Percentiles rank a stretch among this genome's conserved stretches.
These are phyloP conservation scores for Neodiprion lecontei DNA, from an alignment of 1,140 invertebrate species.

Conservation along the genomic window DNA sequence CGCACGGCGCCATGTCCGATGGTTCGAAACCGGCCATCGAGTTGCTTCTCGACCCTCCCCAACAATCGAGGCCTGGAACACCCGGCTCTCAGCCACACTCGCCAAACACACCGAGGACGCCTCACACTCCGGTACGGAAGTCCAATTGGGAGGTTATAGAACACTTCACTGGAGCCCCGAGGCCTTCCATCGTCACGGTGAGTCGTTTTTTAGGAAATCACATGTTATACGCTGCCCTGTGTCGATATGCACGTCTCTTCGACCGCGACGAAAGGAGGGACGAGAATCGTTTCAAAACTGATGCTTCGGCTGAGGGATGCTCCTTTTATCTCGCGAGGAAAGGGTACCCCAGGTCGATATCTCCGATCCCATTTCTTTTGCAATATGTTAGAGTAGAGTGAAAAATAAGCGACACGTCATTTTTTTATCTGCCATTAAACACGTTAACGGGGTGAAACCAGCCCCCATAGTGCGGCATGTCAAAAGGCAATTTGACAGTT, in stretches of 20 bases:
- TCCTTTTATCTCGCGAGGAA: background rate
- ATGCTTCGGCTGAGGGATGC: background rate
- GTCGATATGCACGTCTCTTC: background rate
- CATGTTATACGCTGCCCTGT: background rate
- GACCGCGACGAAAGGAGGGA: background rate
- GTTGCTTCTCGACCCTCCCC: conserved; percentile 46
- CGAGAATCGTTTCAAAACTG: too few relatives aligned
- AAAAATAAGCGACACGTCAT: too few relatives aligned
- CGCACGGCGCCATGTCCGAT: conserved; percentile 37
- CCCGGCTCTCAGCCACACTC: conserved; percentile 54
- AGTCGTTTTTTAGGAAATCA: conserved; percentile 16
- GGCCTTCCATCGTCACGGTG: conserved; percentile 54
- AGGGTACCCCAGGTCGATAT: too few relatives aligned
- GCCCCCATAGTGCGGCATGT: too few relatives aligned
- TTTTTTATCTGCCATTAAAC: background rate
- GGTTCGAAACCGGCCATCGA: conserved; percentile 42
- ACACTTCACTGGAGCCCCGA: conserved; percentile 71
- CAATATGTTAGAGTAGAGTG: too few relatives aligned
- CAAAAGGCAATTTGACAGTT: too few relatives aligned
- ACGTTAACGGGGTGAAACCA: background rate
- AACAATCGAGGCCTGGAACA: conserved; percentile 51
- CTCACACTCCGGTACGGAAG: conserved; percentile 71
- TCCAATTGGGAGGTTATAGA: conserved; percentile 90
- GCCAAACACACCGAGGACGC: conserved; percentile 50
- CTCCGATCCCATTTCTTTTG: too few relatives aligned